These are phyloP conservation scores for Cheirogaleus medius DNA, from an alignment of 2,113 vertebrate genomes.

Conservation along the genomic window DNA sequence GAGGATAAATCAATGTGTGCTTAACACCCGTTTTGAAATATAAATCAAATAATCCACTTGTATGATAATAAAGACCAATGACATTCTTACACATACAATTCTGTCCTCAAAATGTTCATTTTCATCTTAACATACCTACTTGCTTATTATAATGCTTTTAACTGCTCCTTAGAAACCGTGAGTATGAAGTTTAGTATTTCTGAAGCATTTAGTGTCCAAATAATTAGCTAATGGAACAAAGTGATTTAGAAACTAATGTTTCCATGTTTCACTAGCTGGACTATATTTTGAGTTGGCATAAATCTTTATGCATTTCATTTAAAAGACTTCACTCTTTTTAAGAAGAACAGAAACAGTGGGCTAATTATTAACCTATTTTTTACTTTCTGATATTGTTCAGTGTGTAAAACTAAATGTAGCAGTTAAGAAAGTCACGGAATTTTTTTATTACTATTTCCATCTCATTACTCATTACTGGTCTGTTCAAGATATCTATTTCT, in stretches of 20 bases:
- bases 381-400: slow-evolving; percentile 37
- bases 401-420: slow-evolving; percentile 69
- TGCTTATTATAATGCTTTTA: slow-evolving; percentile 44
- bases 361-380: slow-evolving; percentile 45
- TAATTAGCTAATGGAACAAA: slow-evolving; percentile 57
- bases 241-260: neutral
- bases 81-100: slow-evolving; percentile 14
- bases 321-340: slow-evolving; percentile 46
- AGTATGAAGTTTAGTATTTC: slow-evolving; percentile 53
- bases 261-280: slow-evolving; percentile 38
- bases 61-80: slow-evolving; percentile 49
- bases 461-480: too few species aligned
- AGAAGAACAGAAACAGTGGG: slow-evolving; percentile 36
- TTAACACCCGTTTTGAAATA: slow-evolving; percentile 58
- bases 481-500: too few species aligned
- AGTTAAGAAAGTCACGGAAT: slow-evolving; percentile 38
- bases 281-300: slow-evolving; percentile 47
- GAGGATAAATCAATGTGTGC: slow-evolving; percentile 20
- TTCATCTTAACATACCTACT: slow-evolving; percentile 39
- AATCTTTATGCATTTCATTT: slow-evolving; percentile 37
- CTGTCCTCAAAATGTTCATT: slow-evolving; percentile 38
- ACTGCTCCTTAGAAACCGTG: slow-evolving; percentile 54
- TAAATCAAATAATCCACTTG: slow-evolving; percentile 51
- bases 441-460: too few species aligned
- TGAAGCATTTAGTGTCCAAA: slow-evolving; percentile 65